Percentiles rank a stretch among this genome's conserved stretches.
phyloP scores from a whole-genome alignment of 2,113 vertebrate species.

The Chloebia gouldiae region DNA sequence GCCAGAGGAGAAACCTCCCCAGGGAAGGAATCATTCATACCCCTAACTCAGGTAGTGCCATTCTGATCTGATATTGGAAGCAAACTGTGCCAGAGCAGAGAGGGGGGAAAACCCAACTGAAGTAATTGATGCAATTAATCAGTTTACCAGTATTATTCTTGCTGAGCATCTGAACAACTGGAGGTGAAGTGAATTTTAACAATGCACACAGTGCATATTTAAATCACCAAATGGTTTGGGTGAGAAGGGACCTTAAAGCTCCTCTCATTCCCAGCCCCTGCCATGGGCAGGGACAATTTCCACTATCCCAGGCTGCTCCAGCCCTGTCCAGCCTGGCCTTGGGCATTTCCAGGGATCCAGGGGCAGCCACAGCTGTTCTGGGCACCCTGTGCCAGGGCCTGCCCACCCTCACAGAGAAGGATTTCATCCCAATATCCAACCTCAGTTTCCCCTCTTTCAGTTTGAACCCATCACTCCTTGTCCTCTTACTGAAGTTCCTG shows the following conservation, averaged over 20 bases:
- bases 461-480: neutral
- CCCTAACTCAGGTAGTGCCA: neutral
- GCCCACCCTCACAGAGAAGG: accelerated
- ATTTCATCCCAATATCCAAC: neutral
- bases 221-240: neutral
- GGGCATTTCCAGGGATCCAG: neutral
- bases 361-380: neutral
- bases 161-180: neutral
- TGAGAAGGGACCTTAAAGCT: neutral
- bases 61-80: neutral
- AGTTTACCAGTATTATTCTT: neutral
- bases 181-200: neutral
- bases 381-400: neutral
- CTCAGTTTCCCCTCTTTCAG: neutral
- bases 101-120: neutral
- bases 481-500: neutral
- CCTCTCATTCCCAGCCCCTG: accelerated
- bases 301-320: neutral
- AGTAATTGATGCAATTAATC: slow-evolving; percentile 48
- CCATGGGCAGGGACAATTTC: neutral
- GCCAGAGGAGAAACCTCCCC: neutral
- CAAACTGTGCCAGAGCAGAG: neutral
- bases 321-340: accelerated
- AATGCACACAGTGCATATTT: neutral
- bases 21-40: neutral